Conservation (phyloP, 2,113 vertebrate genomes). For the Cryptotis parvus region DNA sequence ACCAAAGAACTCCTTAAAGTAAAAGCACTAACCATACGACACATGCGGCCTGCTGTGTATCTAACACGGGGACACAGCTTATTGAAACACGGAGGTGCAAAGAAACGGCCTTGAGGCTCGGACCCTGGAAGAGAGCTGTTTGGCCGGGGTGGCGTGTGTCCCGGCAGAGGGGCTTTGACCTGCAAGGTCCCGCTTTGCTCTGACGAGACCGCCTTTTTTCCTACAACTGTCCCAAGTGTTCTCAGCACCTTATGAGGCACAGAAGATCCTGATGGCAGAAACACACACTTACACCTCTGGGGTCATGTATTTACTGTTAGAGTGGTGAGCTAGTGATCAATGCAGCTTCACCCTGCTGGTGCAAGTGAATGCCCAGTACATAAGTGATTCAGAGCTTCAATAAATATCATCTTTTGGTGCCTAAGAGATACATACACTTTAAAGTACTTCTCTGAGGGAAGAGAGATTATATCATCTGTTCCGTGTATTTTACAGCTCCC, state of each 20-base stretch:
- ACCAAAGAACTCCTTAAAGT: constrained; percentile 5
- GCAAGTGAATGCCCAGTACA: no score
- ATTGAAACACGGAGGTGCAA: not conserved
- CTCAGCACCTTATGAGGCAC: not conserved
- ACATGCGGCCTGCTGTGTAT: not conserved
- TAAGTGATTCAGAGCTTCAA: no score
- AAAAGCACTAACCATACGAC: not conserved
- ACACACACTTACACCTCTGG: not conserved
- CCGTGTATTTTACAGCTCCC: constrained; percentile 51
- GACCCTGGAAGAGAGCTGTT: constrained; percentile 6
- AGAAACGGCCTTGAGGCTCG: not conserved
- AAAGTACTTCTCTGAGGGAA: constrained; percentile 16
- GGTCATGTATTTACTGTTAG: not conserved
- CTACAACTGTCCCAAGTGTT: not conserved
- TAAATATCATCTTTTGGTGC: no score
- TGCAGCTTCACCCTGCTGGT: not conserved
- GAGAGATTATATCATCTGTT: constrained; percentile 66
- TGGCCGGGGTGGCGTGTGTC: not conserved
- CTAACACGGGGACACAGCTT: not conserved
- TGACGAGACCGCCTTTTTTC: not conserved
- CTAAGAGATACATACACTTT: constrained; percentile 37
- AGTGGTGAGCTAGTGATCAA: constrained; percentile 2
- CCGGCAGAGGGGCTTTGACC: not conserved
- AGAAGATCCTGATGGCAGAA: not conserved
- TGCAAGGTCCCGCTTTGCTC: not conserved